phyloP scores from a whole-genome alignment of 2,113 vertebrate species.

The Cyprinus carpio region DNA sequence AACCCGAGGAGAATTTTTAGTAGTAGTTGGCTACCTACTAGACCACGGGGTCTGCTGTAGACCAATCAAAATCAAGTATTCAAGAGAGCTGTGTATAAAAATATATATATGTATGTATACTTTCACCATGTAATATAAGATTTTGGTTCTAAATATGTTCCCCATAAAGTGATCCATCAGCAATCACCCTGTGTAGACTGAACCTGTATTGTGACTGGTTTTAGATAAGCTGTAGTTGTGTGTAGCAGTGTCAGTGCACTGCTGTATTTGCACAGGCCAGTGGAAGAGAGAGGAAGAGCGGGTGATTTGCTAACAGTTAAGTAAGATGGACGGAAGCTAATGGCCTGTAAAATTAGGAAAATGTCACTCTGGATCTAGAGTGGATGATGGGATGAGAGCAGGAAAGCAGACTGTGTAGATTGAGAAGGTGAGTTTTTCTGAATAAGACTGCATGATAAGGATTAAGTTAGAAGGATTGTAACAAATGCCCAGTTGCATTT shows the following conservation, averaged over 20 bases:
- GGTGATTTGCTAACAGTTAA: background rate
- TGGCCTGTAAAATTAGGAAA: constrained; percentile 78
- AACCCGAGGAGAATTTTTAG: background rate
- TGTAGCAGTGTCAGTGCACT: background rate
- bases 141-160: background rate
- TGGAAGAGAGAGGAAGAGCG: background rate
- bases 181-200: background rate
- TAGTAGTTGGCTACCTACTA: background rate
- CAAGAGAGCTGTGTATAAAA: background rate
- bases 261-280: background rate
- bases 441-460: background rate
- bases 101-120: too few species aligned
- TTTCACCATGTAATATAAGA: background rate
- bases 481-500: too few species aligned
- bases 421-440: constrained; percentile 1
- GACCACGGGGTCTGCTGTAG: background rate
- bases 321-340: constrained; percentile 61
- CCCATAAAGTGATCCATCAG: background rate
- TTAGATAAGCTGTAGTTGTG: background rate
- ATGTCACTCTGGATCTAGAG: constrained; percentile 58
- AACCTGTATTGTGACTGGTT: background rate
- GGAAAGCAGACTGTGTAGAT: background rate
- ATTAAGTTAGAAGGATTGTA: background rate
- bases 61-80: background rate
- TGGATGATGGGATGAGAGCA: constrained; percentile 4